A percentile compares a stretch with the other conserved stretches of the same genome.
phyloP scores from a whole-genome alignment of 2,888 invertebrate species.

The Thereva nobilitata region DNA sequence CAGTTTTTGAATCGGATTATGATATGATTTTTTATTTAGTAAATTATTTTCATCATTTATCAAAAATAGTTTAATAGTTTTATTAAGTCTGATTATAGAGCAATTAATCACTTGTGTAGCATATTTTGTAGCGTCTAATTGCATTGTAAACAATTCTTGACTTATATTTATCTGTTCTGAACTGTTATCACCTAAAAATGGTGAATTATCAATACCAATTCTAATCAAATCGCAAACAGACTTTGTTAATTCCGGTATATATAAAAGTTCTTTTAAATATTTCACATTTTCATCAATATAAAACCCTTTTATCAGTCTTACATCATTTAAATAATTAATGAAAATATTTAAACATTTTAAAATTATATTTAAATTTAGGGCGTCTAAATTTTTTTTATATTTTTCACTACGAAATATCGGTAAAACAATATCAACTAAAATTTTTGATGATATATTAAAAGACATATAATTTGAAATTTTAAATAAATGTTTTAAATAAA shows the following conservation, averaged over 20 bases:
- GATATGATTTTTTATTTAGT: background rate
- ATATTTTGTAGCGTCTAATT: constrained; percentile 45
- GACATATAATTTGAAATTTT: constrained; percentile 52
- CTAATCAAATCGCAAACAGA: constrained; percentile 55
- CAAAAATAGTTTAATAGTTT: background rate
- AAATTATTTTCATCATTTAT: background rate
- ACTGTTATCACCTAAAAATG: constrained; percentile 52
- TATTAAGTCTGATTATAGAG: constrained; percentile 15
- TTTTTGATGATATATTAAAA: constrained; percentile 51
- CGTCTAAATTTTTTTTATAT: constrained; percentile 14
- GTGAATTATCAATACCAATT: constrained; percentile 55
- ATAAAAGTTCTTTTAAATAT: constrained; percentile 52
- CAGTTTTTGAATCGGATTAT: background rate
- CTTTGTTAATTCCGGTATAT: constrained; percentile 51
- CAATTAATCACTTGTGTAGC: constrained; percentile 36
- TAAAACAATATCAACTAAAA: constrained; percentile 53
- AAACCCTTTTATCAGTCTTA: constrained; percentile 53
- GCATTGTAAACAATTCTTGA: constrained; percentile 51
- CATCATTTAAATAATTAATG: constrained; percentile 54
- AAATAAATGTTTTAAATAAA: constrained; percentile 54
- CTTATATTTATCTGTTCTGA: constrained; percentile 50
- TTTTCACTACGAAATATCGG: constrained; percentile 54
- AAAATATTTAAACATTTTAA: constrained; percentile 55
- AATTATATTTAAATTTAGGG: constrained; percentile 38
- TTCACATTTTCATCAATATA: constrained; percentile 55